A percentile compares a stretch with the other conserved stretches of the same genome.
Evolutionary conservation across 2,113 vertebrate genomes (phyloP).

Genomic region (Sander vitreus): DNA sequence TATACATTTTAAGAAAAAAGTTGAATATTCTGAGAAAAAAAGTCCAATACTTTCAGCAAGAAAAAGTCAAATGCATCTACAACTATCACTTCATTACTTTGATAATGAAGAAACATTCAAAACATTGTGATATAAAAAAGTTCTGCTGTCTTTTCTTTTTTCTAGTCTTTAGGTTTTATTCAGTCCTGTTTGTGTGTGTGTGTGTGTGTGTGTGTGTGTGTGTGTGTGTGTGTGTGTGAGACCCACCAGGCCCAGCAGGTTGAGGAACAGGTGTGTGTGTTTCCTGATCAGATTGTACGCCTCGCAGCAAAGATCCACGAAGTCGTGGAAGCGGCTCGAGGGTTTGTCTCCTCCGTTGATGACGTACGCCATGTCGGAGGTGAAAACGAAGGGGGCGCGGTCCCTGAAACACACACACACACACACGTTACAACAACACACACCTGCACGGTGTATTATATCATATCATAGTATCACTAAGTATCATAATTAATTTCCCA

Average conservation of each 20-base stretch:
- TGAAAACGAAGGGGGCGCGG: slow-evolving; percentile 97
- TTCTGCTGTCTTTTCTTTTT: too few relatives aligned
- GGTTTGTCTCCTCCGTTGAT: slow-evolving; percentile 98
- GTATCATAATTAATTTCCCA: too few relatives aligned
- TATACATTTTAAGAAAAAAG: too few relatives aligned
- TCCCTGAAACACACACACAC: slow-evolving; percentile 84
- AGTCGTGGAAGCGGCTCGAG: slow-evolving; percentile 98
- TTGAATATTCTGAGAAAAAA: too few relatives aligned
- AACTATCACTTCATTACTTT: neutral
- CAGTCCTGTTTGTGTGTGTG: neutral
- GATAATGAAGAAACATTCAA: too few relatives aligned
- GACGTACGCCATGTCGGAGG: slow-evolving; percentile 98
- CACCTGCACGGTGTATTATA: too few relatives aligned
- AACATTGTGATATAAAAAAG: too few relatives aligned
- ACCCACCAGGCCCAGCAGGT: slow-evolving; percentile 95
- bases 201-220: slow-evolving; percentile 6
- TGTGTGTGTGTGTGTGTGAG: neutral
- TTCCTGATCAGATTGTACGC: slow-evolving; percentile 99
- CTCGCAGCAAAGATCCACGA: slow-evolving; percentile 98
- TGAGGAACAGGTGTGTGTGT: slow-evolving; percentile 97
- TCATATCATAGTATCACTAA: too few relatives aligned
- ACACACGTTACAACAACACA: neutral
- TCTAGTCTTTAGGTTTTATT: neutral
- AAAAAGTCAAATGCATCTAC: too few relatives aligned
- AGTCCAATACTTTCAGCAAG: too few relatives aligned